phyloP scores from a whole-genome alignment of 2,797 vertebrate genomes.

The Pseudochromis fuscus region DNA sequence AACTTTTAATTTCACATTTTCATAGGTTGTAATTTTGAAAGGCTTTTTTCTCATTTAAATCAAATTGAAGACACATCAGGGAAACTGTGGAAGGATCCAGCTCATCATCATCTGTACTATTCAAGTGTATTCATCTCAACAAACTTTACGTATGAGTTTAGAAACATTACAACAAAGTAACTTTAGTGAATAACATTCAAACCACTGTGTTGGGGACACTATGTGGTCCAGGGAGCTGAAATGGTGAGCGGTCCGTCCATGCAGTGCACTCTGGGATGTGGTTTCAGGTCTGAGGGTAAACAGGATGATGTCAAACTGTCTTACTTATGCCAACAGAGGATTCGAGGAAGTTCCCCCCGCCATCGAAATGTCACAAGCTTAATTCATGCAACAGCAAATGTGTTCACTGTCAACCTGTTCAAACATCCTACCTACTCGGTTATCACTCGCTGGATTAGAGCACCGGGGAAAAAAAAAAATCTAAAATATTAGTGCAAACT shows the following conservation, averaged over 20 bases:
- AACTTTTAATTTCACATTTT: too few species aligned
- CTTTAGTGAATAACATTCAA: too few species aligned
- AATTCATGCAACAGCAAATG: conserved; percentile 40
- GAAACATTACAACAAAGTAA: too few species aligned
- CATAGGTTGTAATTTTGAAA: too few species aligned
- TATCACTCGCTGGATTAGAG: conserved; percentile 30
- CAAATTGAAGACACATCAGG: too few species aligned
- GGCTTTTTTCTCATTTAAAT: too few species aligned
- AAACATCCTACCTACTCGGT: conserved; percentile 42
- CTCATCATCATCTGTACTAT: too few species aligned
- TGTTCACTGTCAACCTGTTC: conserved; percentile 51
- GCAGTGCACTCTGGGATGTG: background rate
- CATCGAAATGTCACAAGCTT: conserved; percentile 26
- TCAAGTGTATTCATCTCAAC: too few species aligned
- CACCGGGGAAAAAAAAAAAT: background rate
- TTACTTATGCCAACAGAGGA: conserved; percentile 1
- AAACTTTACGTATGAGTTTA: too few species aligned
- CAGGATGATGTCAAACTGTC: conserved; percentile 22
- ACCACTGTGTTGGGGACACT: background rate
- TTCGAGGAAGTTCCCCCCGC: background rate
- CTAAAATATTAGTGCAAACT: conserved; percentile 38
- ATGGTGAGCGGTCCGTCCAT: too few species aligned
- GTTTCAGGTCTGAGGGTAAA: conserved; percentile 1
- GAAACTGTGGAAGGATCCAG: too few species aligned
- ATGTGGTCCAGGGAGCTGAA: too few species aligned